These are phyloP conservation scores for Enteromius viviparus DNA, from an alignment of 2,797 vertebrate genomes.

Conservation along the genomic window DNA sequence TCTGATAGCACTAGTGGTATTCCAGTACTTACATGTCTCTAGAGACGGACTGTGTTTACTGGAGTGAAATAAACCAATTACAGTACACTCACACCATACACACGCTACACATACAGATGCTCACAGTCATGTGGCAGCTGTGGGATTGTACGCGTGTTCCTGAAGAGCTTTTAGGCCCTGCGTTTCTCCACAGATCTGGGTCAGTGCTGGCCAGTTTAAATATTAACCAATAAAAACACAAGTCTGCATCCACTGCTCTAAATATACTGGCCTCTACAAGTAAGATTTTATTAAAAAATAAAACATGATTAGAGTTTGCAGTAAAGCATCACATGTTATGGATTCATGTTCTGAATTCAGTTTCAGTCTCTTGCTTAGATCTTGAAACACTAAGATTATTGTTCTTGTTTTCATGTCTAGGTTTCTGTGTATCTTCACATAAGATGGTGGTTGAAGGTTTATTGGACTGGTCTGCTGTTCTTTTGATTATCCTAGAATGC, in stretches of 20 bases:
- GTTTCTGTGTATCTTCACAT: constrained; percentile 11
- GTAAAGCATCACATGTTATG: neutral
- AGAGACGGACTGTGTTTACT: constrained; percentile 46
- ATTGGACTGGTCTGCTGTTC: neutral
- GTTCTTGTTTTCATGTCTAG: neutral
- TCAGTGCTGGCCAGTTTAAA: constrained; percentile 42
- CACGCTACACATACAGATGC: constrained; percentile 50
- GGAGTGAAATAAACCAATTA: constrained; percentile 48
- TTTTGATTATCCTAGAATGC: constrained; percentile 12
- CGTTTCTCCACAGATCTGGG: constrained; percentile 47
- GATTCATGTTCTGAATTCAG: neutral
- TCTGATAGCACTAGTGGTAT: constrained; percentile 20
- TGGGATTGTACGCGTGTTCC: constrained; percentile 68
- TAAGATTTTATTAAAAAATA: neutral
- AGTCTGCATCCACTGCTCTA: neutral
- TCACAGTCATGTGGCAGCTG: constrained; percentile 64
- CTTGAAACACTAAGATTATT: neutral
- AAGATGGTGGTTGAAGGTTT: neutral
- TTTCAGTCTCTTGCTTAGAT: neutral
- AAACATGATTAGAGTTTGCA: neutral
- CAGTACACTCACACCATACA: constrained; percentile 23
- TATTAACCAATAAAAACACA: constrained; percentile 36
- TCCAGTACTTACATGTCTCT: constrained; percentile 43
- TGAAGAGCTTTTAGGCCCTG: constrained; percentile 48
- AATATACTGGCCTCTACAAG: neutral